These are phyloP conservation scores for Coregonus clupeaformis DNA, from an alignment of 2,113 vertebrate genomes.

Conservation along the genomic window DNA sequence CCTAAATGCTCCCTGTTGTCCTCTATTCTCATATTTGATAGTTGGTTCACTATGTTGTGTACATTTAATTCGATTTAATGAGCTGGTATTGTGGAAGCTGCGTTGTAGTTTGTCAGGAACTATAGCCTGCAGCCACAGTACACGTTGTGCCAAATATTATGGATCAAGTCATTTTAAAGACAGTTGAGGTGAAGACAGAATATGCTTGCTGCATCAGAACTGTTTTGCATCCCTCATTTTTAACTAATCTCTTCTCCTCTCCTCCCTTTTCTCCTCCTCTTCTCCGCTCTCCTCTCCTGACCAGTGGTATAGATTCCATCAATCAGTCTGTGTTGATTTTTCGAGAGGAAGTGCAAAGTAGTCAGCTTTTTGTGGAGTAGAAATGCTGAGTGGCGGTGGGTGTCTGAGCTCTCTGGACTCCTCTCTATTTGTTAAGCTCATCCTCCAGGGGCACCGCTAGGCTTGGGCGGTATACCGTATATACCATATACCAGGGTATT, in stretches of 20 bases:
- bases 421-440: constrained; percentile 1
- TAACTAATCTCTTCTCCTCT: not conserved
- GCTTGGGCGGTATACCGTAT: too few species aligned
- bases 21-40: not conserved
- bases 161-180: not conserved
- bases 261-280: not conserved
- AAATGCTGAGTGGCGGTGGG: constrained; percentile 6
- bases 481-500: too few species aligned
- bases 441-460: not conserved
- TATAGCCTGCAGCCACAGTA: not conserved
- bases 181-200: not conserved
- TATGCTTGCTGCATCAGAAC: not conserved
- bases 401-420: not conserved
- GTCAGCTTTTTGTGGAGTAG: constrained; percentile 12
- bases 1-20: not conserved
- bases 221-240: not conserved
- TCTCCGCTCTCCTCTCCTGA: not conserved
- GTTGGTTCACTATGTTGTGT: not conserved
- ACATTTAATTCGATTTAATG: not conserved
- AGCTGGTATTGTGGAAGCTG: not conserved
- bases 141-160: not conserved
- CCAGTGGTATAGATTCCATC: constrained; percentile 6
- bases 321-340: constrained; percentile 18
- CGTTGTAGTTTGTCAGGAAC: not conserved
- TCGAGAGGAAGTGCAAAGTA: constrained; percentile 3